phyloP scores from a whole-genome alignment of 1,140 invertebrate species.

The Leptopilina boulardi region DNA sequence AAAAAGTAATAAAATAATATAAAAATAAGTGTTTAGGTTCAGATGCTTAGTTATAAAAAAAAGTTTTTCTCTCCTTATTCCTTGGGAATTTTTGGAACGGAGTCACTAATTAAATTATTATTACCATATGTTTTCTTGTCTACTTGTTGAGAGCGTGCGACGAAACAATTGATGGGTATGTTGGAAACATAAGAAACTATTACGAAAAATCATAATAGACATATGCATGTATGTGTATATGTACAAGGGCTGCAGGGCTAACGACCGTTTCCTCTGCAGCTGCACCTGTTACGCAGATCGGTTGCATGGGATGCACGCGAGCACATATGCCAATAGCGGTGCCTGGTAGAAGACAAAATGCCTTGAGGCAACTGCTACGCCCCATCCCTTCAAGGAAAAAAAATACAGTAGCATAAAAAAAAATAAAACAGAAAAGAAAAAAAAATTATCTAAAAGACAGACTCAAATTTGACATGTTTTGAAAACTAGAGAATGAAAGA shows the following conservation, averaged over 20 bases:
- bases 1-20: too few species aligned
- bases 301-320: slow-evolving; percentile 61
- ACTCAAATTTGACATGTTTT: slow-evolving; percentile 42
- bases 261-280: slow-evolving; percentile 66
- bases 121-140: slow-evolving; percentile 23
- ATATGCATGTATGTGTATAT: slow-evolving; percentile 50
- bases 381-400: background rate
- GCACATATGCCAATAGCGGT: slow-evolving; percentile 66
- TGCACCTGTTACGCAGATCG: slow-evolving; percentile 65
- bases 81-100: background rate
- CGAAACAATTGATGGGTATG: slow-evolving; percentile 61
- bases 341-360: slow-evolving; percentile 52
- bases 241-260: slow-evolving; percentile 61
- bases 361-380: slow-evolving; percentile 57
- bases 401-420: background rate
- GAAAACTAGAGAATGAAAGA: slow-evolving; percentile 36
- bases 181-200: slow-evolving; percentile 61
- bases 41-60: background rate
- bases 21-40: too few species aligned
- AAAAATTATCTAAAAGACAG: background rate
- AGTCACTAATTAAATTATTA: slow-evolving; percentile 14
- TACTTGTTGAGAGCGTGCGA: slow-evolving; percentile 49
- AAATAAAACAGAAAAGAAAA: background rate
- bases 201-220: slow-evolving; percentile 67
- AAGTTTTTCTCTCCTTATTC: background rate